Percentiles rank a stretch among this genome's conserved stretches.
phyloP scores from a whole-genome alignment of 2,888 invertebrate genomes.

The Ichneumon xanthorius region DNA sequence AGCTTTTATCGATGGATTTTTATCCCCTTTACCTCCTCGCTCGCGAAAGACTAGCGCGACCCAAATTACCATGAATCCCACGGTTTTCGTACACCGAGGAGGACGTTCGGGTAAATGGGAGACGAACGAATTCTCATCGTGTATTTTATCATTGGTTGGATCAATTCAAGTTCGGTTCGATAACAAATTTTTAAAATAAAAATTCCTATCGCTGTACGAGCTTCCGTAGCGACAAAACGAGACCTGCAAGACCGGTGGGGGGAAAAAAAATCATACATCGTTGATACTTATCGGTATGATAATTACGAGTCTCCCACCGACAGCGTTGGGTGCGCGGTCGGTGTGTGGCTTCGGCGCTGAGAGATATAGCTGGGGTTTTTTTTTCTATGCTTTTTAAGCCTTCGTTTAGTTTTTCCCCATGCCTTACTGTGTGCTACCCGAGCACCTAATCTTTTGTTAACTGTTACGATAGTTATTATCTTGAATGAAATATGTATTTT shows the following conservation, averaged over 20 bases:
- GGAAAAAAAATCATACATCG: not conserved
- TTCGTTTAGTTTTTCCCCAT: no score
- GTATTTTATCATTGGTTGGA: not conserved
- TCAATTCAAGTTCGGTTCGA: not conserved
- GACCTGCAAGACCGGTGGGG: not conserved
- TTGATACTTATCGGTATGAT: not conserved
- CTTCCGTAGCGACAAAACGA: no score
- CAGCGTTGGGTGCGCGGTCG: no score
- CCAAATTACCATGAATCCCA: conserved; percentile 54
- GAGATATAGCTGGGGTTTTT: no score
- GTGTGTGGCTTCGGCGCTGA: no score
- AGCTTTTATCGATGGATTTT: conserved; percentile 63
- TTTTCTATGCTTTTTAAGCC: no score
- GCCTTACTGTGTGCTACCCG: no score
- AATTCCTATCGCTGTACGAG: no score
- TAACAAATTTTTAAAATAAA: not conserved
- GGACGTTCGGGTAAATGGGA: conserved; percentile 31
- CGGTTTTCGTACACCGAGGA: conserved; percentile 19
- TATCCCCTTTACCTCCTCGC: not conserved
- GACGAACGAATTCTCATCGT: conserved; percentile 18
- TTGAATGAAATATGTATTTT: no score
- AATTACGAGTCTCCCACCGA: conserved; percentile 23
- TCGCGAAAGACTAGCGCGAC: not conserved
- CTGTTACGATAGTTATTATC: no score
- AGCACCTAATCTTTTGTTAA: no score